Evolutionary conservation across 2,113 vertebrate genomes (phyloP).

Genomic region (Petaurus breviceps): DNA sequence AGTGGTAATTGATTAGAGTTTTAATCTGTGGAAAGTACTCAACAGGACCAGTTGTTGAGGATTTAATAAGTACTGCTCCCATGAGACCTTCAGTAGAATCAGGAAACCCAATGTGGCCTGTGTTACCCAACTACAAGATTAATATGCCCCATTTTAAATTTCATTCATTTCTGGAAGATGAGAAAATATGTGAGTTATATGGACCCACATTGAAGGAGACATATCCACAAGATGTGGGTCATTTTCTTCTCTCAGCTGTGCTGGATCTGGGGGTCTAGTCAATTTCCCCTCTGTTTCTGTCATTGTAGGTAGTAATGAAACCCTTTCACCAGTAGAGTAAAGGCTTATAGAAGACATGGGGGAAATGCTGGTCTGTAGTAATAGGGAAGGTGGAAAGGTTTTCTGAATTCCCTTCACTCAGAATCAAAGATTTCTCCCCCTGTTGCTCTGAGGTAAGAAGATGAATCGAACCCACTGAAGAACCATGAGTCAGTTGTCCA

Average conservation of each 20-base stretch:
- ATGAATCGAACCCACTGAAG: not conserved
- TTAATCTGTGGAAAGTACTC: not conserved
- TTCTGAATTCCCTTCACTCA: not conserved
- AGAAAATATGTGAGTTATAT: not conserved
- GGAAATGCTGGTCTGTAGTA: not conserved
- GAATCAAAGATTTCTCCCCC: not conserved
- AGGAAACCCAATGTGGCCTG: not conserved
- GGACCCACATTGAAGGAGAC: not conserved
- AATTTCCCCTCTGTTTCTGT: not conserved
- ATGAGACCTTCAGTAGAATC: not conserved
- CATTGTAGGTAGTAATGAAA: not conserved
- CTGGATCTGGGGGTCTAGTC: not conserved
- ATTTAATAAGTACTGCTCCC: not conserved
- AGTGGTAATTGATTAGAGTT: not conserved
- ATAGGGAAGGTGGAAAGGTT: not conserved
- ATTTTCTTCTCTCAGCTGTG: not conserved
- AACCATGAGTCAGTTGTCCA: not conserved
- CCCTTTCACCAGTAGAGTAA: not conserved
- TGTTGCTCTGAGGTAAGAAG: not conserved
- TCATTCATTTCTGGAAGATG: not conserved
- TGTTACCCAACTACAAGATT: not conserved
- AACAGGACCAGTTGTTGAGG: not conserved
- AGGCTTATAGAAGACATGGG: not conserved
- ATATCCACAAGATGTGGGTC: not conserved
- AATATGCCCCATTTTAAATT: not conserved